Conservation (phyloP, 2,888 invertebrate species). For the Dynastes grantii region DNA sequence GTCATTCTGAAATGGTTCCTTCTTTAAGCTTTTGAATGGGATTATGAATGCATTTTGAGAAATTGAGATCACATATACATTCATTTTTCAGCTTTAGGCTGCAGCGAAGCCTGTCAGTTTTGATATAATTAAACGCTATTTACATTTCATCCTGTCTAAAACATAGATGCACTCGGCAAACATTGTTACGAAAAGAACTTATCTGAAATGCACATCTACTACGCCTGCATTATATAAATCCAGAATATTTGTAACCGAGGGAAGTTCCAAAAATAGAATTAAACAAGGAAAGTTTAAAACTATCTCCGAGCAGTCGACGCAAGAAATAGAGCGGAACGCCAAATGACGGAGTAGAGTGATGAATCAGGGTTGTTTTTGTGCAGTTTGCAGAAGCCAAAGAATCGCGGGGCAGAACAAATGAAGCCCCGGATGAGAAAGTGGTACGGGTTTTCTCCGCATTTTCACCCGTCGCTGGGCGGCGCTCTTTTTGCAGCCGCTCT, state of each 20-base stretch:
- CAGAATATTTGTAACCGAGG: conserved; percentile 34
- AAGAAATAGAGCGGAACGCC: conserved; percentile 61
- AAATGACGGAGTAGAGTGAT: conserved; percentile 61
- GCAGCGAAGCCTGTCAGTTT: not conserved
- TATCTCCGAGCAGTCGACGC: conserved; percentile 45
- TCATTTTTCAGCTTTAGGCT: no score
- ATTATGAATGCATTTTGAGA: no score
- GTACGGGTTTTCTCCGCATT: conserved; percentile 30
- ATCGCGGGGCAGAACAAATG: conserved; percentile 49
- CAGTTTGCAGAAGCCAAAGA: conserved; percentile 54
- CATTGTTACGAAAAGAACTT: conserved; percentile 15
- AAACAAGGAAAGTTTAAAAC: conserved; percentile 51
- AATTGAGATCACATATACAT: no score
- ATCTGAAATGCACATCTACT: conserved; percentile 21
- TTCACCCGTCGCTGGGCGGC: conserved; percentile 30
- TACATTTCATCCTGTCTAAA: conserved; percentile 19
- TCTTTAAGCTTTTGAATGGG: no score
- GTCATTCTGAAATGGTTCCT: no score
- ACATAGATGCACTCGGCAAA: conserved; percentile 15
- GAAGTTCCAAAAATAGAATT: conserved; percentile 47
- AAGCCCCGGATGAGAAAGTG: conserved; percentile 36
- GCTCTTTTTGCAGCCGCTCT: conserved; percentile 1
- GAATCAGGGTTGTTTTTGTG: conserved; percentile 63
- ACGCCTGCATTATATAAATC: conserved; percentile 38
- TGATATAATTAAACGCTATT: conserved; percentile 2